phyloP scores from a whole-genome alignment of 2,797 vertebrate genomes.

The Rhinoraja longicauda region DNA sequence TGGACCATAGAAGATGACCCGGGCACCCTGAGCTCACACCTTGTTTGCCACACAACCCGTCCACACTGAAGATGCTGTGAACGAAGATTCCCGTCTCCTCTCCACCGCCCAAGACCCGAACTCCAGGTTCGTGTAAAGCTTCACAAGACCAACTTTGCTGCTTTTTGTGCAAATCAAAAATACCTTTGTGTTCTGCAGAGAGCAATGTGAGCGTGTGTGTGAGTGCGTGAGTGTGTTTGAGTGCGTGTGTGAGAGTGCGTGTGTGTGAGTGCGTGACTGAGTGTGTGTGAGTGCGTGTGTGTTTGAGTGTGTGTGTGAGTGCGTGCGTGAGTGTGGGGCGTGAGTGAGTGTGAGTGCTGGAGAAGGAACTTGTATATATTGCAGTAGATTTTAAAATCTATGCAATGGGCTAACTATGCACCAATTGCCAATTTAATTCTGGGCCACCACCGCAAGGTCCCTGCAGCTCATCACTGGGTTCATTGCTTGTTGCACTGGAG shows the following conservation, averaged over 20 bases:
- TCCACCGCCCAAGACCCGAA: background rate
- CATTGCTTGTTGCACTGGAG: background rate
- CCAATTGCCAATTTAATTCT: background rate
- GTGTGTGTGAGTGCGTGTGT: too few species aligned
- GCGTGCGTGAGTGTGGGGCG: too few species aligned
- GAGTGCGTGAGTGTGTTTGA: background rate
- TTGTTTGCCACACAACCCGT: background rate
- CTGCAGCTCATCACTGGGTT: background rate
- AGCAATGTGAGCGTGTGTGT: too few species aligned
- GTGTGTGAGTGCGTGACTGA: too few species aligned
- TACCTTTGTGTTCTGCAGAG: background rate
- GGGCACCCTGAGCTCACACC: background rate
- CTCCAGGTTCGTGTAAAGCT: background rate
- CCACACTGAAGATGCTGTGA: too few species aligned
- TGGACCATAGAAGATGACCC: background rate
- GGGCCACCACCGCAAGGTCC: background rate
- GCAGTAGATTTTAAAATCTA: background rate
- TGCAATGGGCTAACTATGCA: background rate
- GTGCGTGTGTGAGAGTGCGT: too few species aligned
- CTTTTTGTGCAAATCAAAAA: background rate
- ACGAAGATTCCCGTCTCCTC: too few species aligned
- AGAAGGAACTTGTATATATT: background rate
- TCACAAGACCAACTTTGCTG: background rate
- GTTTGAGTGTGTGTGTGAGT: too few species aligned
- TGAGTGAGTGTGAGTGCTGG: background rate